phyloP scores from a whole-genome alignment of 2,113 vertebrate genomes.

The Felis chaus region DNA sequence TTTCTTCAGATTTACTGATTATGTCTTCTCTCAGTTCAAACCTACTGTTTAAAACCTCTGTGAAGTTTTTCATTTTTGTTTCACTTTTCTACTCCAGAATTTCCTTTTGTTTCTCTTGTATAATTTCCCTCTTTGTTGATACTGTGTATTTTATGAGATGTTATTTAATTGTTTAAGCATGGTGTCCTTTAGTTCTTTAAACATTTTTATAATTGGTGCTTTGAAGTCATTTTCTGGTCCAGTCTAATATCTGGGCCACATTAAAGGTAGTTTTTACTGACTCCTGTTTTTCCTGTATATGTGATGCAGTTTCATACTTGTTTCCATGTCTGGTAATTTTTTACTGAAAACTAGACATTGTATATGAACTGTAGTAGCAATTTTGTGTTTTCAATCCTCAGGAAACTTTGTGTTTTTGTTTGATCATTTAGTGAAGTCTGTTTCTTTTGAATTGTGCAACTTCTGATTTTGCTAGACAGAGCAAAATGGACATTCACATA shows the following conservation, averaged over 20 bases:
- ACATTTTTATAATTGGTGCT: not conserved
- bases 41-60: not conserved
- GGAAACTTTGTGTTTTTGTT: not conserved
- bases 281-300: not conserved
- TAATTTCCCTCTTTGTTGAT: not conserved
- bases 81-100: not conserved
- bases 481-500: not conserved
- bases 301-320: not conserved
- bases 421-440: not conserved
- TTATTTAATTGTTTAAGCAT: not conserved
- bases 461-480: not conserved
- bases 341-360: not conserved
- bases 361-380: not conserved
- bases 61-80: not conserved
- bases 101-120: not conserved
- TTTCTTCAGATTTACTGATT: not conserved
- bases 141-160: not conserved
- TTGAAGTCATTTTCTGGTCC: not conserved
- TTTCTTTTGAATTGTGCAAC: not conserved
- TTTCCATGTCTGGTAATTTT: not conserved
- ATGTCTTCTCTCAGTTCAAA: not conserved
- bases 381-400: not conserved
- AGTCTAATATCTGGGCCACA: not conserved
- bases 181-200: not conserved
- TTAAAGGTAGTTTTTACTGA: not conserved